A percentile compares a stretch with the other conserved stretches of the same genome.
These are phyloP conservation scores for Diarsia mendica DNA, from an alignment of 2,888 invertebrate genomes.

Conservation along the genomic window DNA sequence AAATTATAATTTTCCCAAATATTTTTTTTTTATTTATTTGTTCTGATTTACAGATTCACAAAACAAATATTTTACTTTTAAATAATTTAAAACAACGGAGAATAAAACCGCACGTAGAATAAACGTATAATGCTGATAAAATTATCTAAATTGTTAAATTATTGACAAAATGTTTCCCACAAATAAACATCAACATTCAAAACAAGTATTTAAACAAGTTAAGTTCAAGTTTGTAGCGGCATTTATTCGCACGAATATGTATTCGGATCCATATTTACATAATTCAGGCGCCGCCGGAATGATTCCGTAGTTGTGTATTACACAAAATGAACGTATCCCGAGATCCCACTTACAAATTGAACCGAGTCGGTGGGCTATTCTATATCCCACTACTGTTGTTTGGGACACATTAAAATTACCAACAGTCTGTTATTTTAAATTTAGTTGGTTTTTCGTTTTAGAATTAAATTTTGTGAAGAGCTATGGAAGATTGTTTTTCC, in stretches of 20 bases:
- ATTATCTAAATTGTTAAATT: slow-evolving; percentile 2
- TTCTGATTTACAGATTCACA: not conserved
- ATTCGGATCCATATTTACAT: slow-evolving; percentile 82
- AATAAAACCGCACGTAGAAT: not conserved
- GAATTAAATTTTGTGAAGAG: not conserved
- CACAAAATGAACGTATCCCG: slow-evolving; percentile 90
- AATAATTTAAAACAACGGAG: not conserved
- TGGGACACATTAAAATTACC: slow-evolving; percentile 32
- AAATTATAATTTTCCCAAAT: not conserved
- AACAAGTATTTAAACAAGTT: slow-evolving; percentile 52
- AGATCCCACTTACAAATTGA: slow-evolving; percentile 90
- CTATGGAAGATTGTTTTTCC: no score
- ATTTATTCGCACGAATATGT: slow-evolving; percentile 74
- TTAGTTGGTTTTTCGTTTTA: not conserved
- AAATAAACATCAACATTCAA: slow-evolving; percentile 48
- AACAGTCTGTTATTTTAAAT: not conserved
- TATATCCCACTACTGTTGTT: slow-evolving; percentile 55
- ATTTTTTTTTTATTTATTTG: not conserved
- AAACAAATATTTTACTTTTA: not conserved
- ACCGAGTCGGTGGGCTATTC: slow-evolving; percentile 82
- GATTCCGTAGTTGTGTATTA: slow-evolving; percentile 86
- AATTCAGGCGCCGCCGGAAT: slow-evolving; percentile 83
- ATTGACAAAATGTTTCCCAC: slow-evolving; percentile 23
- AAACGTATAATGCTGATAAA: not conserved
- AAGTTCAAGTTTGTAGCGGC: slow-evolving; percentile 60